These are phyloP conservation scores for Epinephelus coioides DNA, from an alignment of 2,797 vertebrate genomes.

Conservation along the genomic window DNA sequence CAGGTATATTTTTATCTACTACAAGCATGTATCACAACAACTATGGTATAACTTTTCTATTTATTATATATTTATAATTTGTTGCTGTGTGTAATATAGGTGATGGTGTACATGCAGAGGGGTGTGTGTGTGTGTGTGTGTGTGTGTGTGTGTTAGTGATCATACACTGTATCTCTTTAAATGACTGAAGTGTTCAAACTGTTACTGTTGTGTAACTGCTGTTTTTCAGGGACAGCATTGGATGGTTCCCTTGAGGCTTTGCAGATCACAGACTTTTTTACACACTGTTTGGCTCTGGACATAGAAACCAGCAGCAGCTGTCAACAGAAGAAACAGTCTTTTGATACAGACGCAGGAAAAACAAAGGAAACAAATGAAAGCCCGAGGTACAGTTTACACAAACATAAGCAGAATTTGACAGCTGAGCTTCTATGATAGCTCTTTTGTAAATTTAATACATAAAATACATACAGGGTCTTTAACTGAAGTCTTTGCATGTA, in stretches of 20 bases:
- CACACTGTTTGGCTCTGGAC: conserved; percentile 82
- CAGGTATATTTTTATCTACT: conserved; percentile 77
- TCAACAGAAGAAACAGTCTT: conserved; percentile 78
- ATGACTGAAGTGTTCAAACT: not conserved
- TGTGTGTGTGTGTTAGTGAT: not conserved
- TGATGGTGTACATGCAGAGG: not conserved
- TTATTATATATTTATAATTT: not conserved
- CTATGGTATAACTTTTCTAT: not conserved
- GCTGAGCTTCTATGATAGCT: not conserved
- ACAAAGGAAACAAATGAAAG: conserved; percentile 64
- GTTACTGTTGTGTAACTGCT: conserved; percentile 18
- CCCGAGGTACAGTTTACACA: conserved; percentile 50
- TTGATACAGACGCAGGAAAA: conserved; percentile 41
- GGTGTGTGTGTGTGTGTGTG: not conserved
- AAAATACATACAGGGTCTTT: not conserved
- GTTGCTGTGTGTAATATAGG: not conserved
- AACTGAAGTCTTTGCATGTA: not conserved
- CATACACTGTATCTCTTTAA: not conserved
- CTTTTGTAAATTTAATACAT: not conserved
- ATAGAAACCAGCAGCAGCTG: conserved; percentile 75
- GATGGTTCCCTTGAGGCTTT: conserved; percentile 81
- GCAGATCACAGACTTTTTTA: conserved; percentile 75
- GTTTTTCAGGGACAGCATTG: conserved; percentile 70
- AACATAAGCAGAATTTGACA: conserved; percentile 8
- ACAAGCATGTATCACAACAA: not conserved